A percentile compares a stretch with the other conserved stretches of the same genome.
phyloP scores from a whole-genome alignment of 30 jellyfish, hydroid and myxozoan genomes.

The Pelagia noctiluca region DNA sequence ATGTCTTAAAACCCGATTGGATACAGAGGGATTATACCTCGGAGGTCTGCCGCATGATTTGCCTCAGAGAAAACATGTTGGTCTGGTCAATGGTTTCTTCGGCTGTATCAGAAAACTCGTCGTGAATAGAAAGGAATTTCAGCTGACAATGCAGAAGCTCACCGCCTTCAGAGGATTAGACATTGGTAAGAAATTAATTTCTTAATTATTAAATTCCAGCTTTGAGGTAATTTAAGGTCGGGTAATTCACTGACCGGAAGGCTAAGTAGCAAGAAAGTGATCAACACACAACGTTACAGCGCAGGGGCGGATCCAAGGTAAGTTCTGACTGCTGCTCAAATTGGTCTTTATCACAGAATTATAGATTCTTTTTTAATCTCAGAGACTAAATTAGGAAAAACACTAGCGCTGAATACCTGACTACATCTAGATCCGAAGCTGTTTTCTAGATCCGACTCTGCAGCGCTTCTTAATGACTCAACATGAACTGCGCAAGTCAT shows the following conservation, averaged over 20 bases:
- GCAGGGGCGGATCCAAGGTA: neutral
- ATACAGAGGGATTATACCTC: constrained; percentile 21
- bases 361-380: neutral
- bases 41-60: constrained; percentile 53
- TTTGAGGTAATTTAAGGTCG: neutral
- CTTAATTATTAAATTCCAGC: neutral
- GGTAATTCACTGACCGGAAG: neutral
- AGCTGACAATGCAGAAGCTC: constrained; percentile 7
- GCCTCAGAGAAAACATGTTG: constrained; percentile 28
- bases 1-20: neutral
- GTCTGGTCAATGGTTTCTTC: constrained; percentile 55
- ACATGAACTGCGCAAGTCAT: too few relatives aligned
- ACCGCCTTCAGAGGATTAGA: constrained; percentile 43
- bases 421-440: too few relatives aligned
- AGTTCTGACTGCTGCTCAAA: neutral
- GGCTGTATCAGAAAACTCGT: constrained; percentile 67
- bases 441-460: too few relatives aligned
- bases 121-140: constrained; percentile 21
- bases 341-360: neutral
- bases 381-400: too few relatives aligned
- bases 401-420: too few relatives aligned
- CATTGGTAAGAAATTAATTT: constrained; percentile 29
- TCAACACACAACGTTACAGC: neutral
- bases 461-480: too few relatives aligned
- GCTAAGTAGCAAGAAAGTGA: too few relatives aligned